A percentile compares a stretch with the other conserved stretches of the same genome.
phyloP scores from a whole-genome alignment of 2,113 vertebrate genomes.

The Calcarius ornatus region DNA sequence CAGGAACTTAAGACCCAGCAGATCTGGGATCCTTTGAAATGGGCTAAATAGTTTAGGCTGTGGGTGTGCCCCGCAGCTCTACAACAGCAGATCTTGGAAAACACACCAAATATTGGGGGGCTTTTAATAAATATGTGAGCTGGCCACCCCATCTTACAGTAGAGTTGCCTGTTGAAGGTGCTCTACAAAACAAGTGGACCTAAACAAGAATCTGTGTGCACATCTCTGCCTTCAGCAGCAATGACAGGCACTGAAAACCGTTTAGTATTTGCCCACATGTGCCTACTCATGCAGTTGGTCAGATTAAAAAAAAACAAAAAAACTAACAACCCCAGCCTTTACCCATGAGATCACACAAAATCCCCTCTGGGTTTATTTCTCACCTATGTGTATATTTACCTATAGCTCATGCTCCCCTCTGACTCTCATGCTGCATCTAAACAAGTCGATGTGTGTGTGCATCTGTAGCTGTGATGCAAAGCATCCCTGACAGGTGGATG shows the following conservation, averaged over 20 bases:
- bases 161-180: neutral
- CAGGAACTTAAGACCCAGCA: neutral
- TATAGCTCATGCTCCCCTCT: neutral
- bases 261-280: neutral
- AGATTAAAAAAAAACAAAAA: neutral
- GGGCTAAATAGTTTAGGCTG: neutral
- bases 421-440: neutral
- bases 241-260: neutral
- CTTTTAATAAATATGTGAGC: neutral
- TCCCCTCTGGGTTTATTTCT: neutral
- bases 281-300: neutral
- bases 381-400: neutral
- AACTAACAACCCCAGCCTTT: neutral
- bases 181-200: neutral
- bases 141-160: neutral
- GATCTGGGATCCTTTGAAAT: neutral
- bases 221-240: neutral
- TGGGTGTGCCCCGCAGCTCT: neutral
- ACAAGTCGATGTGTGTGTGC: neutral
- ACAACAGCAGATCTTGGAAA: neutral
- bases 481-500: conserved; percentile 6
- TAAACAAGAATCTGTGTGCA: neutral
- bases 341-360: neutral
- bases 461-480: neutral
- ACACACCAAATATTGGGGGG: neutral